Base-by-base conservation (phyloP, 2,888 invertebrate species). In the Hoplodrina ambigua region DNA sequence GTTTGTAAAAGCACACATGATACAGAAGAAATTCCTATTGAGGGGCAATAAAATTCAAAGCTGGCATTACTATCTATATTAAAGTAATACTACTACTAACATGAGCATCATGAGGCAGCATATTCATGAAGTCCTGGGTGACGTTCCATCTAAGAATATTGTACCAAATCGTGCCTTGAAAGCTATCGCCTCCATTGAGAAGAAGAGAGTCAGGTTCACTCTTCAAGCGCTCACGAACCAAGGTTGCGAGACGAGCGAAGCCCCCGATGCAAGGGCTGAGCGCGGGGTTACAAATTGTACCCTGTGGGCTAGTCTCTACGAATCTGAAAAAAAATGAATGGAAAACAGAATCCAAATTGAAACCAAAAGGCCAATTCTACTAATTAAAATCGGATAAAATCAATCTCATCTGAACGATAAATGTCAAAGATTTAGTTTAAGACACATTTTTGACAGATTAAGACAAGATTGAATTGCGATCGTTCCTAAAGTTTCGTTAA, bases 161-260 rank as follows among this genome's bases (percentile, higher is more conserved):
- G 87, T 98, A 98, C 97, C 98, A 98, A 6, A 98, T 94, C 0
- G 97, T 97, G 0, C 97, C 97, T 85, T 97, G 97, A 87, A 96
- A 97, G 86, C 96, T 96, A 86, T 97, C 97, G 0, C 97, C 97
- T 1, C 96, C 97, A 72, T 97, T 97, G 15, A 97, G 90, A 8
- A 97, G 96, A 49, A 97, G 85, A 0, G 97, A 95, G n/a, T 97
- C 78, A 0, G 98, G 98, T 11, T 98, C 91, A 25, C 91, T 90
- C 0, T 8, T 69, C 4, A 92, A 57, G 0, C 91, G 85, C 15
- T 94, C 83, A 15, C 95, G 93, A 2, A 97, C 95, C 4, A 96
- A 94, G 0, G 97, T 95, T 4, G 97, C 96, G 0, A 97, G 94
- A 3, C 98, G 95, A 0, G 97, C 97, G 72, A 97, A 97, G 0